Evolutionary conservation across 2,113 vertebrate species (phyloP).

Genomic region (Trematocara variabile): DNA sequence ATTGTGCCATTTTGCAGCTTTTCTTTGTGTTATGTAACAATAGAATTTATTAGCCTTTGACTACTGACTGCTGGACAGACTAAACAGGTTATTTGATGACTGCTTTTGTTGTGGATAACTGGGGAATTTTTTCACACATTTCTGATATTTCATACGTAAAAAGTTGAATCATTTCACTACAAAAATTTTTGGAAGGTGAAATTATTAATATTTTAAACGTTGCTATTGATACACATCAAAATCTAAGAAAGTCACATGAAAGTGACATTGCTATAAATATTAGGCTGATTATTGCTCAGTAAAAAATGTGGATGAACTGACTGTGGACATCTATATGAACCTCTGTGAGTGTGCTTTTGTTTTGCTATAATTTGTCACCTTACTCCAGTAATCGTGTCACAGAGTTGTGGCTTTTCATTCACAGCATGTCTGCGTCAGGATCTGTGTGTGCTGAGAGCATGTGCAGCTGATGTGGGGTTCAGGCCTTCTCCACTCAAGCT

Average conservation of each 20-base stretch:
- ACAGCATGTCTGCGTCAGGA: not conserved
- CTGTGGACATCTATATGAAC: not conserved
- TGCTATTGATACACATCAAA: not conserved
- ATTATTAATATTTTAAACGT: not conserved
- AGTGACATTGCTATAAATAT: not conserved
- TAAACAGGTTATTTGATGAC: not conserved
- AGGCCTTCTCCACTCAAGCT: constrained; percentile 56
- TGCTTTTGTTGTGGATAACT: not conserved
- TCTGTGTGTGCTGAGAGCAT: not conserved
- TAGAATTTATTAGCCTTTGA: not conserved
- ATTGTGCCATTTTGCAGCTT: not conserved
- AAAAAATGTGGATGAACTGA: not conserved
- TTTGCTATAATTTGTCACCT: not conserved
- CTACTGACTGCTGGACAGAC: not conserved
- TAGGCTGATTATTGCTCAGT: not conserved
- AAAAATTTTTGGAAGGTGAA: not conserved
- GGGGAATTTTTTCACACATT: not conserved
- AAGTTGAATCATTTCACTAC: not conserved
- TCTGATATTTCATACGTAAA: not conserved
- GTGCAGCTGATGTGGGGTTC: constrained; percentile 23
- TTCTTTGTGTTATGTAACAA: not conserved
- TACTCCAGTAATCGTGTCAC: not conserved
- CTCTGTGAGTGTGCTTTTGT: not conserved
- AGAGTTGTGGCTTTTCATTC: not conserved
- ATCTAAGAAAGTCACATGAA: not conserved